Evolutionary conservation across 2,888 invertebrate genomes (phyloP).

Genomic region (Athalia rosae): DNA sequence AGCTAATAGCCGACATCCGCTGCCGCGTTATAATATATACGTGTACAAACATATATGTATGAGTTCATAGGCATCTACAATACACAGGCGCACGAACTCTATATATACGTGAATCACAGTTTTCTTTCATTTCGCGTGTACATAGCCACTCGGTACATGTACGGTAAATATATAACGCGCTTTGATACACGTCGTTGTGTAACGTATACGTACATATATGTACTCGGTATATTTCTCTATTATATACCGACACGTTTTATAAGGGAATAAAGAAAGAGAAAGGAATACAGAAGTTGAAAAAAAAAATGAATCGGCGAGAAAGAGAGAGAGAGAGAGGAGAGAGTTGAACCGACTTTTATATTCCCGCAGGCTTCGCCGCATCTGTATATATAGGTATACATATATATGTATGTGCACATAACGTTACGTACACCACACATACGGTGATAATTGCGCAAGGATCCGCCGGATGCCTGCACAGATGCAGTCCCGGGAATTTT

Average conservation of each 20-base stretch:
- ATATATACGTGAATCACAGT: too few species aligned
- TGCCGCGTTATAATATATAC: slow-evolving; percentile 22
- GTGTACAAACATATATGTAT: neutral
- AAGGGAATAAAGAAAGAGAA: too few species aligned
- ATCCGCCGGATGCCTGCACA: slow-evolving; percentile 33
- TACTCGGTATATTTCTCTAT: too few species aligned
- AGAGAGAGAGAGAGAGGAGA: neutral
- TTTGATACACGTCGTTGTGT: too few species aligned
- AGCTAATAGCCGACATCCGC: slow-evolving; percentile 37
- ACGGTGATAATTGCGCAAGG: slow-evolving; percentile 35
- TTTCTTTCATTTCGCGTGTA: too few species aligned
- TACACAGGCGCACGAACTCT: neutral
- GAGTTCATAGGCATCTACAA: neutral
- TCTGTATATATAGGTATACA: slow-evolving; percentile 26
- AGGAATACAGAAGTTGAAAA: too few species aligned
- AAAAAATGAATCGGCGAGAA: neutral
- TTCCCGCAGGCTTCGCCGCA: neutral
- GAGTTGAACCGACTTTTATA: neutral
- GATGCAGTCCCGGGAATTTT: slow-evolving; percentile 5
- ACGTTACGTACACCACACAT: neutral
- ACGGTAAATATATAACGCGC: too few species aligned
- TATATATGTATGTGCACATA: too few species aligned
- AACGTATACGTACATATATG: too few species aligned
- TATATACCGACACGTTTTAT: too few species aligned
- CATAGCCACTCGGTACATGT: too few species aligned